Base-by-base conservation (phyloP, 2,797 vertebrate species). In the Salmo trutta region DNA sequence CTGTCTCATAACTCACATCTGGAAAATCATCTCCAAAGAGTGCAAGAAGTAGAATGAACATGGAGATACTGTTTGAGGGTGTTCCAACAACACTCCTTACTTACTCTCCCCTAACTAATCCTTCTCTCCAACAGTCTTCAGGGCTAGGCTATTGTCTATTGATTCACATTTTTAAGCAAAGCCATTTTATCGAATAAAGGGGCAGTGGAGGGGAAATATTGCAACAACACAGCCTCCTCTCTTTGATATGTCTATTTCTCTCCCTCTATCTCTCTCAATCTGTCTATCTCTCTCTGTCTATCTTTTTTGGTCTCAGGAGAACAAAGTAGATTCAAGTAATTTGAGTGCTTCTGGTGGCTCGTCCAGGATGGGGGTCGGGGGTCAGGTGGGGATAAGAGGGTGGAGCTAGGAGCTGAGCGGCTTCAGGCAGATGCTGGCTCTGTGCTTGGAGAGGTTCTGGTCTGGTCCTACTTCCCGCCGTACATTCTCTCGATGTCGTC, bases 401-500 rank as follows among this genome's bases (percentile, higher is more conserved):
- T 21, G n/a, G 14, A 75, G 71, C 8, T 29, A 74, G 62, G 54
- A 66, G 54, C 41, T 47, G 41, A 2, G 41, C 10, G 41, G 78
- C 24, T 77, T 17, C 33, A 73, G 73, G 78, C 80, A 71, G 72
- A 73, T 81, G 81, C 71, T 77, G 81, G 73, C 71, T 87, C 83
- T 78, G 79, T 70, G 51, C 53, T 76, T 59, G 73, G 65, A 54
- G 47, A 33, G 64, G 62, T 62, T 62, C 56, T 62, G 75, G 71
- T 71, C 56, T 15, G 51, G 6, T 47, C 75, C 89, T 91, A 98
- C 36, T 94, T 96, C 64, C 94, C 94, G 0, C 96, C 96, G 1
- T 99, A 98, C 97, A 99, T 96, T 75, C 94, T 93, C 69, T 98
- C 96, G 16, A 99, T 99, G 93, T 97, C 96, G 5, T 85, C 90